These are phyloP conservation scores for Nothobranchius kuhntae DNA, from an alignment of 2,113 vertebrate genomes.

Conservation along the genomic window DNA sequence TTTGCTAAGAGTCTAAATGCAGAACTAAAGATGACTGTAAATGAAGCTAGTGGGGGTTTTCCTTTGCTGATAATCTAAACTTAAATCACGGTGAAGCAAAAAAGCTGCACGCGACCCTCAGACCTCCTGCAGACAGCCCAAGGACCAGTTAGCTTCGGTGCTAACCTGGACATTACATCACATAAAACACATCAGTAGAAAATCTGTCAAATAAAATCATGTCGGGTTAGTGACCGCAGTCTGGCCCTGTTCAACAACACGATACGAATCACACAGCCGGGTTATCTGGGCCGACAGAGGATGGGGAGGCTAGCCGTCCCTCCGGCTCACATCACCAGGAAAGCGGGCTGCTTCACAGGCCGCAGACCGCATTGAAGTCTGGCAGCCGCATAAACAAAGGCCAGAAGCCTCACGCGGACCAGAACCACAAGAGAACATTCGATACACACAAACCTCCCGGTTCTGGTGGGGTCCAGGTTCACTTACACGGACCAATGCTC, in stretches of 20 bases:
- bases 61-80: no score
- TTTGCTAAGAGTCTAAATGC: no score
- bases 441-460: accelerated
- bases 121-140: neutral
- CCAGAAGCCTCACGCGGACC: neutral
- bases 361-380: conserved; percentile 41
- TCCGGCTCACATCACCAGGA: conserved; percentile 28
- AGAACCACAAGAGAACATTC: no score
- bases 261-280: neutral
- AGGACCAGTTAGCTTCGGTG: conserved; percentile 49
- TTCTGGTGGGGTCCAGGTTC: accelerated
- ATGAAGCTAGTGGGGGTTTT: no score
- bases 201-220: no score
- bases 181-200: neutral
- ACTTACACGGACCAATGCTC: conserved; percentile 8
- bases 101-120: neutral
- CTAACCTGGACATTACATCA: conserved; percentile 65
- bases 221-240: no score
- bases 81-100: no score
- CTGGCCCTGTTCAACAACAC: accelerated
- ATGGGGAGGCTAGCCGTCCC: neutral
- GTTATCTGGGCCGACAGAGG: accelerated
- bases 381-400: conserved; percentile 66
- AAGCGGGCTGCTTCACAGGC: conserved; percentile 66
- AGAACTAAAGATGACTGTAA: no score